A percentile compares a stretch with the other conserved stretches of the same genome.
phyloP scores from a whole-genome alignment of 2,113 vertebrate genomes.

The Zosterops japonicus region DNA sequence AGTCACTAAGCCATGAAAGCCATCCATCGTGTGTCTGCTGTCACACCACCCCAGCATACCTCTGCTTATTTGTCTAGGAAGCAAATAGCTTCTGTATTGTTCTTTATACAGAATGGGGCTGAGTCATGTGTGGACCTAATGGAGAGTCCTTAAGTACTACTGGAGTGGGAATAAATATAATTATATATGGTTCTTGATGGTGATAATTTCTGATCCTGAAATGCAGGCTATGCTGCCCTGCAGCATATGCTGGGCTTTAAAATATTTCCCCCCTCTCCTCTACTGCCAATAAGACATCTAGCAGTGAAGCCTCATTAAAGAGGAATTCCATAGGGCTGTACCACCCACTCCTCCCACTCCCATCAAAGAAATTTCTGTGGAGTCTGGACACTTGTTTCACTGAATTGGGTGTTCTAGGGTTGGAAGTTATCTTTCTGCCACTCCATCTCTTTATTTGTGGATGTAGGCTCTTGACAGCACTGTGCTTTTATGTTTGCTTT shows the following conservation, averaged over 20 bases:
- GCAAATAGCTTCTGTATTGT: not conserved
- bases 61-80: not conserved
- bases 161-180: not conserved
- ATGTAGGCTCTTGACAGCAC: not conserved
- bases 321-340: not conserved
- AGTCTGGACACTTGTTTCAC: not conserved
- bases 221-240: not conserved
- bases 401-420: not conserved
- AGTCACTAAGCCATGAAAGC: not conserved
- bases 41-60: not conserved
- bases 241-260: not conserved
- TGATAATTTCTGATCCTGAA: not conserved
- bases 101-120: not conserved
- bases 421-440: slow-evolving; percentile 19
- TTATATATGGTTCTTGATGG: not conserved
- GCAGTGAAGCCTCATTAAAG: not conserved
- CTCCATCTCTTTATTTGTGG: not conserved
- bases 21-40: not conserved
- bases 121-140: not conserved
- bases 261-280: not conserved
- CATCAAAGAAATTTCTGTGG: not conserved
- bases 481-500: slow-evolving; percentile 56
- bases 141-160: not conserved
- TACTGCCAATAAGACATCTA: not conserved
- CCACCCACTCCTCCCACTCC: not conserved